phyloP scores from a whole-genome alignment of 2,797 vertebrate species.

The Clarias laeviceps region DNA sequence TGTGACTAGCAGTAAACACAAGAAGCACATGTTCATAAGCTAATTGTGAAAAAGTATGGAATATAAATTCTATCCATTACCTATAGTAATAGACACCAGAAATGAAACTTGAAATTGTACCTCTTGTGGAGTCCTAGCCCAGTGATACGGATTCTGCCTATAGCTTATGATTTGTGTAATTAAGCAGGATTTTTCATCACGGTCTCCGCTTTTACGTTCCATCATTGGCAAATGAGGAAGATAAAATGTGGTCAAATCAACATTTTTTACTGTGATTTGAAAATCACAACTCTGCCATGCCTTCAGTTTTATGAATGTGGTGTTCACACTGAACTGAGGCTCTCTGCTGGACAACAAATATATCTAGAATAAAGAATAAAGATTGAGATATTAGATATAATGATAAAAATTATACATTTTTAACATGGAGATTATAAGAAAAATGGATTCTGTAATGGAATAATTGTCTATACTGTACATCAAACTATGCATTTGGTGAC shows the following conservation, averaged over 20 bases:
- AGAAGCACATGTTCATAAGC: not conserved
- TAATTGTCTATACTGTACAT: not conserved
- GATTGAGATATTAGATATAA: constrained; percentile 3
- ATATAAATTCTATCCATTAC: not conserved
- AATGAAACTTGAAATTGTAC: constrained; percentile 57
- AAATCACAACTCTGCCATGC: constrained; percentile 53
- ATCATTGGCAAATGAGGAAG: constrained; percentile 64
- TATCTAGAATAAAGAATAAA: constrained; percentile 62
- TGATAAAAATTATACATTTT: not conserved
- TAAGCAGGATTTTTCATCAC: constrained; percentile 60
- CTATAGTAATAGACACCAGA: not conserved
- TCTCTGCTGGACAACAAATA: constrained; percentile 57
- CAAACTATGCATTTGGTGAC: not conserved
- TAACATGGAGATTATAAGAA: not conserved
- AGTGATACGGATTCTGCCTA: constrained; percentile 63
- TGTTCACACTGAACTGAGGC: constrained; percentile 62
- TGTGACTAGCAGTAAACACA: not conserved
- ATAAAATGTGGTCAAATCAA: constrained; percentile 64
- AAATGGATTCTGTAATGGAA: not conserved
- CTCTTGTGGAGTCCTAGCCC: constrained; percentile 47
- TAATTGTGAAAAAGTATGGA: not conserved
- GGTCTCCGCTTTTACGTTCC: constrained; percentile 35
- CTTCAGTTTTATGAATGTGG: constrained; percentile 61
- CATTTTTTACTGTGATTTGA: constrained; percentile 55
- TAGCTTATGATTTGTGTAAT: constrained; percentile 70